Conservation (phyloP, 1,140 invertebrate genomes). For the Polyergus mexicanus region DNA sequence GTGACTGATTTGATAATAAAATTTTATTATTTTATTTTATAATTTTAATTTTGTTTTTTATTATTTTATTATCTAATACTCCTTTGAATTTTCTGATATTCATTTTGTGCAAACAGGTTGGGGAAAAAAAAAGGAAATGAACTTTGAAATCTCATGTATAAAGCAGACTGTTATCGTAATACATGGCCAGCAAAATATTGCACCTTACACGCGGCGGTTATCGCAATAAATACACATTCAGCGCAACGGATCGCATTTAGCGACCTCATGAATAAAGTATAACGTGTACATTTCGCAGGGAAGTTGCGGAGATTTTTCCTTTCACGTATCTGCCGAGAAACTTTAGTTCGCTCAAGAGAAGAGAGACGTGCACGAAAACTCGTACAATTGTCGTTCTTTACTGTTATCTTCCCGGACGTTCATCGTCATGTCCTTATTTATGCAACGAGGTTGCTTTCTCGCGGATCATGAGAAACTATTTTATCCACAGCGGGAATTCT, state of each 20-base stretch:
- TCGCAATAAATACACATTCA: conserved; percentile 68
- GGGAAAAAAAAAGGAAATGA: background rate
- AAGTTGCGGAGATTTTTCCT: conserved; percentile 52
- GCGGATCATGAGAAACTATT: conserved; percentile 42
- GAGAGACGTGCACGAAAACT: conserved; percentile 45
- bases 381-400: conserved; percentile 50
- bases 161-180: conserved; percentile 9
- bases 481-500: conserved; percentile 25
- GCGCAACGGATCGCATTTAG: conserved; percentile 70
- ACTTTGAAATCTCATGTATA: background rate
- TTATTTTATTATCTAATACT: no score
- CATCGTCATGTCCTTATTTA: conserved; percentile 60
- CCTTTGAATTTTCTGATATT: background rate
- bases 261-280: conserved; percentile 74
- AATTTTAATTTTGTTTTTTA: background rate
- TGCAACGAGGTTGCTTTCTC: conserved; percentile 49
- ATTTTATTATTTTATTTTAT: background rate
- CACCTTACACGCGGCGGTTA: conserved; percentile 25
- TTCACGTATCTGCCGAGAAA: conserved; percentile 48
- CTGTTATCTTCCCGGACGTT: conserved; percentile 53
- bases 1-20: no score
- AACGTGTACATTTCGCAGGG: conserved; percentile 61
- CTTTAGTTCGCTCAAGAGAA: conserved; percentile 50
- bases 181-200: conserved; percentile 59
- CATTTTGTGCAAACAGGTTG: background rate